These are phyloP conservation scores for Electrophaes corylata DNA, from an alignment of 2,888 invertebrate species.

Conservation along the genomic window DNA sequence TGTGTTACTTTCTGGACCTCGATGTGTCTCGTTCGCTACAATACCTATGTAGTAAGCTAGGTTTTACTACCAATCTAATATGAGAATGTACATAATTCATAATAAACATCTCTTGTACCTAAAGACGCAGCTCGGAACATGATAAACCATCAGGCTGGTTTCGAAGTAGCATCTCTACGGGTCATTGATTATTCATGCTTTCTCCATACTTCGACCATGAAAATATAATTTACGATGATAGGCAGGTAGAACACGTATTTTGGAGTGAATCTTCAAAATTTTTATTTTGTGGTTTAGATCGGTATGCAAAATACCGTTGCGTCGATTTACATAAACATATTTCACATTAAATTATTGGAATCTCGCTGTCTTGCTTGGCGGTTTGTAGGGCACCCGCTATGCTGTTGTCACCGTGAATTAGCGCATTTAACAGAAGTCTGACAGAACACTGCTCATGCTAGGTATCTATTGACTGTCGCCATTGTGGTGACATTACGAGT, in stretches of 20 bases:
- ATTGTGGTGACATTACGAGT: neutral
- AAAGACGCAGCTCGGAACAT: no score
- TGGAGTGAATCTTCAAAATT: slow-evolving; percentile 11
- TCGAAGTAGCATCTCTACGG: slow-evolving; percentile 11
- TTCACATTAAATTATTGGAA: slow-evolving; percentile 38
- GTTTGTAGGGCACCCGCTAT: slow-evolving; percentile 40
- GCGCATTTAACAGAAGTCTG: slow-evolving; percentile 15
- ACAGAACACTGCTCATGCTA: neutral
- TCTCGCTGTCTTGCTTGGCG: slow-evolving; percentile 29
- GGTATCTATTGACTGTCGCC: neutral
- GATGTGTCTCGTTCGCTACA: no score
- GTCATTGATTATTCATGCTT: slow-evolving; percentile 34
- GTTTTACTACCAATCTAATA: no score
- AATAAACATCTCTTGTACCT: no score
- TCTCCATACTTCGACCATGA: slow-evolving; percentile 36
- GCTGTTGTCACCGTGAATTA: slow-evolving; percentile 31
- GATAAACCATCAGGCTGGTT: neutral
- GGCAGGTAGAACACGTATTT: slow-evolving; percentile 26
- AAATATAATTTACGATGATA: slow-evolving; percentile 34
- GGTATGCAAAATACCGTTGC: slow-evolving; percentile 36
- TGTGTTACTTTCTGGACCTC: no score
- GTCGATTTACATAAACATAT: slow-evolving; percentile 34
- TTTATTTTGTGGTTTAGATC: slow-evolving; percentile 6
- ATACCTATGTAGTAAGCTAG: no score
- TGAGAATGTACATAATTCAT: no score